These are phyloP conservation scores for Gallinago media DNA, from an alignment of 2,113 vertebrate genomes.

Conservation along the genomic window DNA sequence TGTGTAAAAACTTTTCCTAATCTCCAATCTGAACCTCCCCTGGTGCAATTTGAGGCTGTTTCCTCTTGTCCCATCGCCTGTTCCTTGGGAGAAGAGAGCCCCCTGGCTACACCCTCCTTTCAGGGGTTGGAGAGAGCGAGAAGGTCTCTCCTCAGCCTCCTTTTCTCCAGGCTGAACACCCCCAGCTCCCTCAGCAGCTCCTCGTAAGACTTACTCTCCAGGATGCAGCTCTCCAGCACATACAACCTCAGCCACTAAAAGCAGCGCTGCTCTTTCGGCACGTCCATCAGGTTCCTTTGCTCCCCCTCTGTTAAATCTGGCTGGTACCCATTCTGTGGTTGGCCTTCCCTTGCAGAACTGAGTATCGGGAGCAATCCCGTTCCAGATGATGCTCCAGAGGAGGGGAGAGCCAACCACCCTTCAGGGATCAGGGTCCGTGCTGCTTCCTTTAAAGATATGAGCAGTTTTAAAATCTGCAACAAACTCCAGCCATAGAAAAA, in stretches of 20 bases:
- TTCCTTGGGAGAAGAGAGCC: no score
- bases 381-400: neutral
- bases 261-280: neutral
- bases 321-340: neutral
- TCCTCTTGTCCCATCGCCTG: no score
- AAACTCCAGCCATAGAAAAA: neutral
- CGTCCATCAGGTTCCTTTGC: rapidly evolving
- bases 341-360: neutral
- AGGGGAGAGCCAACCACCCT: neutral
- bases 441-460: neutral
- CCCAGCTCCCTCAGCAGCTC: no score
- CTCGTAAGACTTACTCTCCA: no score
- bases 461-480: neutral
- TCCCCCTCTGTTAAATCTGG: neutral
- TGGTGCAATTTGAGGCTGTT: no score
- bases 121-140: no score
- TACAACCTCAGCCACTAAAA: neutral
- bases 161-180: no score
- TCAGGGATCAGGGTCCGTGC: rapidly evolving
- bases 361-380: rapidly evolving
- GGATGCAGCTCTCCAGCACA: neutral
- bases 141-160: no score
- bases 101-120: no score
- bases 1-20: no score
- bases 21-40: no score